A percentile compares a stretch with the other conserved stretches of the same genome.
Evolutionary conservation across 2,888 invertebrate genomes (phyloP).

Genomic region (Luperina nickerlii): DNA sequence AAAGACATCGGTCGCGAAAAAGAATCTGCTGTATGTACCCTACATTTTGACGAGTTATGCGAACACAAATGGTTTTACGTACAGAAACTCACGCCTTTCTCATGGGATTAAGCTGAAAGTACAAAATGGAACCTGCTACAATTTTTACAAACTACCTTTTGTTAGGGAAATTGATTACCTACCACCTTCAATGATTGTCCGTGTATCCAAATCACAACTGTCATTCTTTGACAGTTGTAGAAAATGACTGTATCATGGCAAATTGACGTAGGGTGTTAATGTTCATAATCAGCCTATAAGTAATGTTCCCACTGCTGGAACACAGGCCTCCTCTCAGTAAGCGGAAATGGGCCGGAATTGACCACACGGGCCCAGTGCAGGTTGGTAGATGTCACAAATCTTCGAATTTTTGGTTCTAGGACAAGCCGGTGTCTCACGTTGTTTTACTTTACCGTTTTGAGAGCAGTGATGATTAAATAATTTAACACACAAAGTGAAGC

Average conservation of each 20-base stretch:
- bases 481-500: too few species aligned
- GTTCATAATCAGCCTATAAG: neutral
- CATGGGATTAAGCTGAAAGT: neutral
- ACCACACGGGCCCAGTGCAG: neutral
- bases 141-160: neutral
- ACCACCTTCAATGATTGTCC: neutral
- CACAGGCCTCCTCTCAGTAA: neutral
- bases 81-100: neutral
- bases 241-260: too few species aligned
- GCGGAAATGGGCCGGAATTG: neutral
- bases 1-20: too few species aligned
- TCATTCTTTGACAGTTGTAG: neutral
- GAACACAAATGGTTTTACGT: neutral
- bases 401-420: too few species aligned
- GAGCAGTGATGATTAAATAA: too few species aligned
- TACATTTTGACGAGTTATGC: too few species aligned
- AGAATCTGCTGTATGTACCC: too few species aligned
- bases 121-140: too few species aligned
- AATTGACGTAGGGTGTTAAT: too few species aligned
- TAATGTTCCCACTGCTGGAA: neutral
- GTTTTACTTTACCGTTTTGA: too few species aligned
- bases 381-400: neutral
- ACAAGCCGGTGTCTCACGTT: too few species aligned
- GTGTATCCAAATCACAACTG: neutral
- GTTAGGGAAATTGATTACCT: neutral